These are phyloP conservation scores for Nymphalis urticae DNA, from an alignment of 2,888 invertebrate species.

Conservation along the genomic window DNA sequence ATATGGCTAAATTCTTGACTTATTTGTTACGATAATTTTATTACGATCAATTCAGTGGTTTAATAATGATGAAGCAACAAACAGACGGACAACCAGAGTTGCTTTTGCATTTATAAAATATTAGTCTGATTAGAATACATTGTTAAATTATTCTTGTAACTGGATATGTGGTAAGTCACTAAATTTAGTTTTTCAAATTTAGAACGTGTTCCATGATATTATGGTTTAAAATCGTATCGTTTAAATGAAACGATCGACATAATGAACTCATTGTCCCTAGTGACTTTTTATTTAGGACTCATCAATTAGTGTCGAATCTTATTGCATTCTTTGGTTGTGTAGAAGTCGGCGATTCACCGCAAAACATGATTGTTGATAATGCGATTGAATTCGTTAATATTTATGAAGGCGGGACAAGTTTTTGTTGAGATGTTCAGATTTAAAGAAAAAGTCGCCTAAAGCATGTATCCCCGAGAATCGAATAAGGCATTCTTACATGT, in stretches of 20 bases:
- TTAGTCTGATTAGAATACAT: not conserved
- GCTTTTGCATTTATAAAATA: no score
- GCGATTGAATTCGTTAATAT: conserved; percentile 66
- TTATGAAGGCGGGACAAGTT: conserved; percentile 46
- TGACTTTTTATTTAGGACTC: conserved; percentile 42
- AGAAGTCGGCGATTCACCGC: conserved; percentile 47
- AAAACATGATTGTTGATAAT: conserved; percentile 58
- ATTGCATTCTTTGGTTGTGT: conserved; percentile 58
- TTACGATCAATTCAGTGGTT: no score
- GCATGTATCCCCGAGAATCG: conserved; percentile 25
- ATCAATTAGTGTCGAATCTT: conserved; percentile 54
- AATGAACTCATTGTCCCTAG: conserved; percentile 42
- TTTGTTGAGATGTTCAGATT: conserved; percentile 37
- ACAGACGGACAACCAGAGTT: no score
- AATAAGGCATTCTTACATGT: conserved; percentile 31
- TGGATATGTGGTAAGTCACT: not conserved
- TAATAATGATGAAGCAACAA: no score
- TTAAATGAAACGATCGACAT: conserved; percentile 24
- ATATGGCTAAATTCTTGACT: no score
- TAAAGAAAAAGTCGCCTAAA: conserved; percentile 34
- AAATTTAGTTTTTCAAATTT: not conserved
- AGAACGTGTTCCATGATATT: not conserved
- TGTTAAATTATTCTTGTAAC: not conserved
- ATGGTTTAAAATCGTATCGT: conserved; percentile 17
- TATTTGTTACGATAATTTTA: no score